phyloP scores from a whole-genome alignment of 2,797 vertebrate genomes.

The Hybognathus amarus region DNA sequence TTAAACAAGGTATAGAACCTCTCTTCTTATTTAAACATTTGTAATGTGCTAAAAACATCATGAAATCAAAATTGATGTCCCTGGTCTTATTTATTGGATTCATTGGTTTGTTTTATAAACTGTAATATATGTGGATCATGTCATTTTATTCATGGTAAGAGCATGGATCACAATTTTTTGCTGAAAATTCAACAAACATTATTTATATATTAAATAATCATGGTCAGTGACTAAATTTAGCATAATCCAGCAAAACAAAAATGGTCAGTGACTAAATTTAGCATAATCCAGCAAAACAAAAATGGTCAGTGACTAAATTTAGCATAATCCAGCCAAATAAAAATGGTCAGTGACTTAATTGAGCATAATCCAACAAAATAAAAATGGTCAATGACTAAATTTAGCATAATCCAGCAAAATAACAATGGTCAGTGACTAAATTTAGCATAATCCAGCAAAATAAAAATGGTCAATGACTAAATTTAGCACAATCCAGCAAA shows the following conservation, averaged over 20 bases:
- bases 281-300: not conserved
- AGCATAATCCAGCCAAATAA: not conserved
- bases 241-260: not conserved
- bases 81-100: not conserved
- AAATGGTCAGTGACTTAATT: not conserved
- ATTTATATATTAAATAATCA: not conserved
- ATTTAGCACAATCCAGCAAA: not conserved
- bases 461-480: not conserved
- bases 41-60: not conserved
- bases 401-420: not conserved
- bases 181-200: not conserved
- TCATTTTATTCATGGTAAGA: not conserved
- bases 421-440: not conserved
- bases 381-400: not conserved
- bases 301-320: not conserved
- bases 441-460: not conserved
- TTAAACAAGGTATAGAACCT: constrained; percentile 89
- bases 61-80: not conserved
- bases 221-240: not conserved
- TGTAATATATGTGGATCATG: not conserved
- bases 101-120: not conserved
- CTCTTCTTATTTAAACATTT: constrained; percentile 5
- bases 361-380: not conserved
- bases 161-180: not conserved
- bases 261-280: not conserved